Conservation (phyloP, 2,888 invertebrate genomes). For the Matsumyia berberina region DNA sequence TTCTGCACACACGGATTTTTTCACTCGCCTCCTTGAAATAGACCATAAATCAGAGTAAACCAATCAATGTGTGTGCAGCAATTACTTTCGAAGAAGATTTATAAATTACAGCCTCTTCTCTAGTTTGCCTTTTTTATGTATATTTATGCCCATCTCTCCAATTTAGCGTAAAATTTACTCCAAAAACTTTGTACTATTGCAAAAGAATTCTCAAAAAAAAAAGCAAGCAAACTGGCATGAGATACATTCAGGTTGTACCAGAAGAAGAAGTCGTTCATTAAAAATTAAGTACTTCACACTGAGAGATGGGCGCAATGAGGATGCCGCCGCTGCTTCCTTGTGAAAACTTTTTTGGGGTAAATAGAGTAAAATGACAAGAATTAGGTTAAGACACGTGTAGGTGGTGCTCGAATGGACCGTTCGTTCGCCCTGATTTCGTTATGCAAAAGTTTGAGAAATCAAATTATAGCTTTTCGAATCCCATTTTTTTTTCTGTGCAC, state of each 20-base stretch:
- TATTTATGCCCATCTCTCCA: neutral
- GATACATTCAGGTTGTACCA: neutral
- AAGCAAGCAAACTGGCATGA: conserved; percentile 2
- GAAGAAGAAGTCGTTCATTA: conserved; percentile 18
- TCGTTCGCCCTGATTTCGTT: conserved; percentile 17
- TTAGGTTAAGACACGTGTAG: conserved; percentile 37
- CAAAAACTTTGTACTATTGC: conserved; percentile 8
- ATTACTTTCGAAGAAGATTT: conserved; percentile 35
- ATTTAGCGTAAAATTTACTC: conserved; percentile 26
- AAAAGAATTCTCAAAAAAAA: conserved; percentile 11
- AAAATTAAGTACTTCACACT: conserved; percentile 26
- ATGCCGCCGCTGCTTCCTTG: neutral
- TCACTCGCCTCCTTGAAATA: conserved; percentile 27
- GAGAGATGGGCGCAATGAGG: conserved; percentile 26
- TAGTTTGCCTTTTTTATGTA: neutral
- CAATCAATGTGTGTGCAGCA: conserved; percentile 48
- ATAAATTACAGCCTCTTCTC: conserved; percentile 29
- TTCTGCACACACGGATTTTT: conserved; percentile 35
- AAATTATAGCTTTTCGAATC: conserved; percentile 14
- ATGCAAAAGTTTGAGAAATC: conserved; percentile 41
- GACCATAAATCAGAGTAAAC: conserved; percentile 53
- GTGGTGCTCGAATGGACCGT: conserved; percentile 1
- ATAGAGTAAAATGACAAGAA: conserved; percentile 26
- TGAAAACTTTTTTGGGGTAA: conserved; percentile 10
- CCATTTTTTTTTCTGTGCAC: neutral